Evolutionary conservation across 2,797 vertebrate genomes (phyloP).

Genomic region (Chanos chanos): DNA sequence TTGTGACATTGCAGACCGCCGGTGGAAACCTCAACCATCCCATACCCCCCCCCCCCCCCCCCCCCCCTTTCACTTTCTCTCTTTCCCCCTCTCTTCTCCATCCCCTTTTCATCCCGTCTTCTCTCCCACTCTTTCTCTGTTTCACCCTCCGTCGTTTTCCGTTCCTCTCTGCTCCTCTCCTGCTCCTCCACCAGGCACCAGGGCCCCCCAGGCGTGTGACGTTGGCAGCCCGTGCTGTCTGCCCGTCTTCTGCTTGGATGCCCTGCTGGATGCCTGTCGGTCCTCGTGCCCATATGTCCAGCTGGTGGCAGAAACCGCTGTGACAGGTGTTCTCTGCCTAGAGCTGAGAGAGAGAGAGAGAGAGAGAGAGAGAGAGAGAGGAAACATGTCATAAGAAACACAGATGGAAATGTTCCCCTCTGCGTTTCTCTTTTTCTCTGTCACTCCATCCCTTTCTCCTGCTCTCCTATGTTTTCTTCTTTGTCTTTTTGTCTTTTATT

Average conservation of each 20-base stretch:
- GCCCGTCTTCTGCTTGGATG: conserved; percentile 53
- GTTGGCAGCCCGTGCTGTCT: conserved; percentile 16
- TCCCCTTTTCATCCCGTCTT: too few species aligned
- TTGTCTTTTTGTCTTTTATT: not conserved
- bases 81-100: conserved; percentile 23
- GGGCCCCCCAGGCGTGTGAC: conserved; percentile 20
- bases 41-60: conserved; percentile 63
- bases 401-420: not conserved
- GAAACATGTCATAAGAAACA: not conserved
- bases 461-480: too few species aligned
- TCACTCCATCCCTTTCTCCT: not conserved
- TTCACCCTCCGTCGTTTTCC: not conserved
- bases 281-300: conserved; percentile 64
- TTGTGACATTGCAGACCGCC: conserved; percentile 91
- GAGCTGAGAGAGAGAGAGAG: not conserved
- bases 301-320: conserved; percentile 65
- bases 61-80: conserved; percentile 60
- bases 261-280: conserved; percentile 49
- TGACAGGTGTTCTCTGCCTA: conserved; percentile 32
- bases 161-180: not conserved
- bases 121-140: not conserved
- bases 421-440: not conserved
- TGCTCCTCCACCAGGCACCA: not conserved
- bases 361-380: not conserved
- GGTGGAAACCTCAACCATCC: conserved; percentile 77